phyloP scores from a whole-genome alignment of 2,888 invertebrate species.

The Eretmocerus hayati region DNA sequence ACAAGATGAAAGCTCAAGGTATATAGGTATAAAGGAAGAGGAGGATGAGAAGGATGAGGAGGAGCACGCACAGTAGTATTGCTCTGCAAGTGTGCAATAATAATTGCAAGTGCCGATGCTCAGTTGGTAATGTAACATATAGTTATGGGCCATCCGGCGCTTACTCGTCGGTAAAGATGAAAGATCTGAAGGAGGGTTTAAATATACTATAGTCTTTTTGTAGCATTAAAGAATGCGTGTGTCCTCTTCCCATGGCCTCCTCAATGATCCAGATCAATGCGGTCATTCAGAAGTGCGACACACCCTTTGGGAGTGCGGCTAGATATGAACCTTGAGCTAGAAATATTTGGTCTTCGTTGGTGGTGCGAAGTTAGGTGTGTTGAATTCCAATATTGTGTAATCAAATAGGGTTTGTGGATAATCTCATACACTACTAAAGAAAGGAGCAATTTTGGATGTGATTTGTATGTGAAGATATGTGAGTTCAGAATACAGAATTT shows the following conservation, averaged over 20 bases:
- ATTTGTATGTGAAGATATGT: no score
- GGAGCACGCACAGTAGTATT: not conserved
- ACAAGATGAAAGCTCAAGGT: not conserved
- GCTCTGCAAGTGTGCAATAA: slow-evolving; percentile 11
- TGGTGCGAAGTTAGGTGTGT: no score
- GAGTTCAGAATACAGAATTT: no score
- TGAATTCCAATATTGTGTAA: no score
- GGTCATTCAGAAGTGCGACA: not conserved
- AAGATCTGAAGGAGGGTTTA: slow-evolving; percentile 31
- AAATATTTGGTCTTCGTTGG: not conserved
- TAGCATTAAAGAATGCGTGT: no score
- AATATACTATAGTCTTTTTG: not conserved
- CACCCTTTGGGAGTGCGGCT: no score
- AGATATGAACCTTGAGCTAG: no score
- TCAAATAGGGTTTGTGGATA: no score
- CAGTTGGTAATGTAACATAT: slow-evolving; percentile 36
- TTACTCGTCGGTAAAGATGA: no score
- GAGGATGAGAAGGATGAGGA: not conserved
- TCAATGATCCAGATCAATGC: no score
- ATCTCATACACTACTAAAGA: no score
- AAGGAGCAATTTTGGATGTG: no score
- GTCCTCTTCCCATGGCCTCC: not conserved
- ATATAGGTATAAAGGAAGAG: not conserved
- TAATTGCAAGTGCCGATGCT: slow-evolving; percentile 17
- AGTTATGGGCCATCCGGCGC: slow-evolving; percentile 35